Base-by-base conservation (phyloP, 2,888 invertebrate genomes). In the Hoplodrina blanda region DNA sequence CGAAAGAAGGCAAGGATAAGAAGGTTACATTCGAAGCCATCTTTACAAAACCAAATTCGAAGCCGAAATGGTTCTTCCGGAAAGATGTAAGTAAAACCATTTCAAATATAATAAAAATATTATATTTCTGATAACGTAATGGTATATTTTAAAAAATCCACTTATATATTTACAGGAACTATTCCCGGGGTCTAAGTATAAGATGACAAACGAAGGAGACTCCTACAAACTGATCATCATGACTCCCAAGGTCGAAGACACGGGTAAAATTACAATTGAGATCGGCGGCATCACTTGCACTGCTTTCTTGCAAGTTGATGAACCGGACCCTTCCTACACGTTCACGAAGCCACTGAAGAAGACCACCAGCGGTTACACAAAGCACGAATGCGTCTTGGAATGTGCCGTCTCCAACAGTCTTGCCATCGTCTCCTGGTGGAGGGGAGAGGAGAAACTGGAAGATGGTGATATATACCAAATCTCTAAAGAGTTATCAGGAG, bases 1-100 rank as follows among this genome's bases (percentile, higher is more conserved):
- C 98, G 84, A 98, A 99, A 94, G 98, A 99, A 97, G 98, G 99
- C 87, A 99, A 99, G 94, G 99, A 99, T 94, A 99, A 99, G 93
- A 98, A 98, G 94, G 98, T 99, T 82, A 97, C 97, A 53, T 99
- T 99, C 90, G 98, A 99, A 93, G 98, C 98, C 77, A 98, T 98
- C 91, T 99, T 99, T 96, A 98, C 99, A 80, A 99, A 99, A 95
- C 98, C 99, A n/a, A 99, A 99, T 92, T 97, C 98, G 89, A 99
- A 99, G 91, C 98, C 98, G 11, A 98, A 98, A 94, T 99, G 99
- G 99, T 97, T 97, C 91, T 98, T 98, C 96, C 97, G 98, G 77
- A 98, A 98, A 96, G 98, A 99, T 96, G 99, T 98, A 96, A 97
- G 98, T 97, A 89, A 61, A 17, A 30, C 7, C 37, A 5, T 53